Evolutionary conservation across 2,888 invertebrate species (phyloP).

Genomic region (Drosophila flavopinicola): DNA sequence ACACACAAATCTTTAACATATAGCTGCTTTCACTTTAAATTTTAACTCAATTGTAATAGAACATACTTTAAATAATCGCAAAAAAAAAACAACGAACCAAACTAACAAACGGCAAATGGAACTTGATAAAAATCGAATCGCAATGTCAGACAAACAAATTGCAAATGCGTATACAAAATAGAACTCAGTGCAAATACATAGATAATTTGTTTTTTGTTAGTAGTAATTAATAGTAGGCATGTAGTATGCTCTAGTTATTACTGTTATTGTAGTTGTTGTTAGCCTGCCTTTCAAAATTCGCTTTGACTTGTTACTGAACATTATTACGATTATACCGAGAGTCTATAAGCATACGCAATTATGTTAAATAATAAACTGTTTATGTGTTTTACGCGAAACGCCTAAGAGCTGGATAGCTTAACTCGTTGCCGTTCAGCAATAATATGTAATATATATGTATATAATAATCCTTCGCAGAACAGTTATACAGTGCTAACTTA

Average conservation of each 20-base stretch:
- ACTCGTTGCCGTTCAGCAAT: conserved; percentile 32
- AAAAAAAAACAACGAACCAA: conserved; percentile 36
- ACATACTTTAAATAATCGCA: conserved; percentile 15
- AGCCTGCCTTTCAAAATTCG: conserved; percentile 54
- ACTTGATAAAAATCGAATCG: conserved; percentile 38
- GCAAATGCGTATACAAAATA: conserved; percentile 44
- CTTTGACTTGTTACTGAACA: conserved; percentile 56
- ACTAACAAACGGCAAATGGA: conserved; percentile 51
- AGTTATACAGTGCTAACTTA: conserved; percentile 42
- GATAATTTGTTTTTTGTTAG: conserved; percentile 37
- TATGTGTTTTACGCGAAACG: conserved; percentile 38
- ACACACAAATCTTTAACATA: conserved; percentile 53
- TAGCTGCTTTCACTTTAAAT: conserved; percentile 32
- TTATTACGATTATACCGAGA: conserved; percentile 51
- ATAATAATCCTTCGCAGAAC: conserved; percentile 36
- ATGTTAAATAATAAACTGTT: conserved; percentile 73
- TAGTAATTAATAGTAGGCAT: conserved; percentile 53
- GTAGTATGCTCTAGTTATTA: conserved; percentile 49
- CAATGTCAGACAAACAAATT: conserved; percentile 55
- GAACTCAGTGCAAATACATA: conserved; percentile 73
- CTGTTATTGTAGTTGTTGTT: conserved; percentile 57
- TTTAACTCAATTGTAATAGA: conserved; percentile 33
- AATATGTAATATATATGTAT: conserved; percentile 41
- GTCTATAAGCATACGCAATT: conserved; percentile 60
- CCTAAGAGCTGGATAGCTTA: conserved; percentile 20